Evolutionary conservation across 2,888 invertebrate genomes (phyloP).

Genomic region (Itoplectis maculator): DNA sequence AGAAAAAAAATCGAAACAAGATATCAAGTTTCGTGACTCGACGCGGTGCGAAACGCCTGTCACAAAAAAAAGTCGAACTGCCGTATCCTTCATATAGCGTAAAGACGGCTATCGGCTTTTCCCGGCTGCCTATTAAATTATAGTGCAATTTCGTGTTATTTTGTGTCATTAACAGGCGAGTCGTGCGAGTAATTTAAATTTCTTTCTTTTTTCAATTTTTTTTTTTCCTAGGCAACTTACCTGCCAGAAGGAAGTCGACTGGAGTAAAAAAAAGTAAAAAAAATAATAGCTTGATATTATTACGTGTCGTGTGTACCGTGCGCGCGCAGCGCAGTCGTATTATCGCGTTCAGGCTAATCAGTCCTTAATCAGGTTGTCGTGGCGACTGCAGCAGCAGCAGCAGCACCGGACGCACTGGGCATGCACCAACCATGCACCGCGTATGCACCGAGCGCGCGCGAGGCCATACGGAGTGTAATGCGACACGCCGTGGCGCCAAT

Average conservation of each 20-base stretch:
- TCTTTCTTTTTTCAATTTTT: not conserved
- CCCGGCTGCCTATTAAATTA: constrained; percentile 54
- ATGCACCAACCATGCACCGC: no score
- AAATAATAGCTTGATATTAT: constrained; percentile 38
- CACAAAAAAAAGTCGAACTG: not conserved
- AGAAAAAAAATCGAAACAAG: not conserved
- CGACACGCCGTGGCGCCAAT: constrained; percentile 68
- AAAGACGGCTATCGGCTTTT: not conserved
- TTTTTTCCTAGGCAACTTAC: constrained; percentile 1
- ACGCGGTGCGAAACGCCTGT: not conserved
- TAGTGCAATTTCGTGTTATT: constrained; percentile 63
- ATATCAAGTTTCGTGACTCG: not conserved
- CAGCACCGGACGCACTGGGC: constrained; percentile 25
- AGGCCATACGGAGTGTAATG: constrained; percentile 53
- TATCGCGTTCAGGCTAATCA: constrained; percentile 65
- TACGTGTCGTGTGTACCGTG: constrained; percentile 34
- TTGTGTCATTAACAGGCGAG: constrained; percentile 50
- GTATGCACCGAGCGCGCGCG: not conserved
- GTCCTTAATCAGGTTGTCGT: constrained; percentile 65
- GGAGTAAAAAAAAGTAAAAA: constrained; percentile 25
- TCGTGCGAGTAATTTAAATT: constrained; percentile 43
- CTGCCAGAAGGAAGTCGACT: constrained; percentile 44
- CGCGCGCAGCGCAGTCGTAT: constrained; percentile 22
- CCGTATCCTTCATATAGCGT: constrained; percentile 5
- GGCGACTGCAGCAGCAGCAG: constrained; percentile 20